Evolutionary conservation across 92 coral and sea anemone species (phyloP), one percentile per base, ranked within the genome.

Genomic region (Anthopleura xanthogrammica): DNA sequence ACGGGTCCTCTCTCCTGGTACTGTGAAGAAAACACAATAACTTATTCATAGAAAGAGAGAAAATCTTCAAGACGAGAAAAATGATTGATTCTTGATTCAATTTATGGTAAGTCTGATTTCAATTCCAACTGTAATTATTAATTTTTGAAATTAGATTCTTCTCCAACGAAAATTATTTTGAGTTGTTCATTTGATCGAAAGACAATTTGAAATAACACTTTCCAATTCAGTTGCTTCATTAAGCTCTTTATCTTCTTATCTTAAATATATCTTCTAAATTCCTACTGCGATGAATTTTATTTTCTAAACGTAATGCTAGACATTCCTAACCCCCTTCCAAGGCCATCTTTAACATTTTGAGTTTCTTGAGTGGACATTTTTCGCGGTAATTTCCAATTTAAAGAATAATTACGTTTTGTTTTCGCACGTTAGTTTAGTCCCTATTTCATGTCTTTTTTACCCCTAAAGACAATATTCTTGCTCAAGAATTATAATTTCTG

Each of bases 1-100:
- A 40, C 86, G 9, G 79, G 86, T 83, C 55, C 70, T 17, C 65
- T 55, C 73, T 50, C 83, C 56, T 52, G 83, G 41, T 65, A 46
- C 79, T 78, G 82, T 41, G 77, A 79, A 79, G 74, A 41, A 16
- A 68, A 52, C 76, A 79, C 82, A 89, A 87, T 93, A 81, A 93
- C 92, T 87, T 89, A 89, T 93, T 93, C 80, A 89, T 89, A 87
- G 90, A 41, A 5, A 77, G 52, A 72, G 82, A 79, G 86, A 83
- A 82, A 57, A 80, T 81, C 85, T 65, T 77, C 36, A 79, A 82
- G 83, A 89, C 83, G 79, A 83, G 36, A 80, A 91, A 86, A 48
- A 93, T 93, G 95, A 93, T 90, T 93, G 93, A 80, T 50, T 50
- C 87, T 80, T 91, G 40, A 87, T 43, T 36, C 72, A 64, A 54